Conservation (phyloP, 1,140 invertebrate species). For the Brachionus paranguensis region DNA sequence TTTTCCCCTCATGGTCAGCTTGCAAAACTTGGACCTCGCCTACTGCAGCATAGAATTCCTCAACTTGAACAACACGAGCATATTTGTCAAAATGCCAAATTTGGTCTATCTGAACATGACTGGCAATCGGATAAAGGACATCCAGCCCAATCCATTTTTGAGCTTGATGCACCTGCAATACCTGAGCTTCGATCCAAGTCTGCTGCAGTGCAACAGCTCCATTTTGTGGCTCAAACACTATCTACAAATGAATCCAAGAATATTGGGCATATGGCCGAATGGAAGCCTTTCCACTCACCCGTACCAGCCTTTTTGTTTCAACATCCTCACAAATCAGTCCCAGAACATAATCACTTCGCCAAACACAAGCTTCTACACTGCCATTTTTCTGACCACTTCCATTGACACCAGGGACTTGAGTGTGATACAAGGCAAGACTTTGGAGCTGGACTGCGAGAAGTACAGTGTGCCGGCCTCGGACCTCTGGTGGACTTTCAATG, state of each 20-base stretch:
- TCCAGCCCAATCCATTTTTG: conserved; percentile 13
- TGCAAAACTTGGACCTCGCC: neutral
- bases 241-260: neutral
- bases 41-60: conserved; percentile 24
- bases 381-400: neutral
- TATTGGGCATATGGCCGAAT: neutral
- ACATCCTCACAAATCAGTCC: neutral
- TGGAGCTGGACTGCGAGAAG: conserved; percentile 19
- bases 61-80: neutral
- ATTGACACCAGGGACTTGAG: neutral
- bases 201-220: neutral
- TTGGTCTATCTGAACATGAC: conserved; percentile 9
- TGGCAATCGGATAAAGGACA: neutral
- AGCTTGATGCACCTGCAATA: neutral
- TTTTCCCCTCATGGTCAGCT: neutral
- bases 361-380: neutral
- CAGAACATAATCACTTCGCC: neutral
- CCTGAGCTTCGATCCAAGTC: neutral
- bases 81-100: conserved; percentile 6
- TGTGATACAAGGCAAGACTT: neutral
- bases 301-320: conserved; percentile 8
- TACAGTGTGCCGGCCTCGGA: conserved; percentile 26
- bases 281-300: neutral
- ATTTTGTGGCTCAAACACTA: conserved; percentile 15
- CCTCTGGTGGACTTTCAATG: conserved; percentile 30